Conservation (phyloP, 1,140 invertebrate species). For the Antheraea mylitta region DNA sequence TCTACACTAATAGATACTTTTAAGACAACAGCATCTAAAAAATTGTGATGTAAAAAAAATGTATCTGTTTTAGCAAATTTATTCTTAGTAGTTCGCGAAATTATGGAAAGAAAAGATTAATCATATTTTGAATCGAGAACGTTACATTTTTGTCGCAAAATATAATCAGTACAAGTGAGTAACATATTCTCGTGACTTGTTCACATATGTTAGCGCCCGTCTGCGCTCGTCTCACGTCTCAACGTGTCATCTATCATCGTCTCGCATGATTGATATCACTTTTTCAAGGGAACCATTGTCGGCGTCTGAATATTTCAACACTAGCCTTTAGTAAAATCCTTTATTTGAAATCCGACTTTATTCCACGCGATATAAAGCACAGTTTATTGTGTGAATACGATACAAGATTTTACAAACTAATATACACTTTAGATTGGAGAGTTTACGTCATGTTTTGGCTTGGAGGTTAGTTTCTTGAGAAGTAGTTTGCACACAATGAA, state of each 20-base stretch:
- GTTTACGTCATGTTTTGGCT: conserved; percentile 31
- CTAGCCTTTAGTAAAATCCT: conserved; percentile 22
- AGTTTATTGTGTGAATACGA: conserved; percentile 15
- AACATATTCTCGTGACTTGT: background rate
- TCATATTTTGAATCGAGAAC: too few species aligned
- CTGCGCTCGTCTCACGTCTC: conserved; percentile 23
- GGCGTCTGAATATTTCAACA: conserved; percentile 34
- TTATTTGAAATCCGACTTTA: conserved; percentile 27
- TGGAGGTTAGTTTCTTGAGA: conserved; percentile 25
- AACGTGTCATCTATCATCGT: conserved; percentile 57
- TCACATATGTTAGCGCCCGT: conserved; percentile 11
- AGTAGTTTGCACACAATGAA: conserved; percentile 54
- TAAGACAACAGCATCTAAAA: too few species aligned
- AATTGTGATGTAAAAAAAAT: too few species aligned
- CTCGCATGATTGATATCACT: conserved; percentile 67
- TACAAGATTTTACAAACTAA: conserved; percentile 11
- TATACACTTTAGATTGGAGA: conserved; percentile 17
- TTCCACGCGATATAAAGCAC: background rate
- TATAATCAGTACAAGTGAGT: background rate
- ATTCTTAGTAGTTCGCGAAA: too few species aligned
- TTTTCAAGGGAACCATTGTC: conserved; percentile 48
- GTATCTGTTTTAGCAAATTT: too few species aligned
- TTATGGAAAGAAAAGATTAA: too few species aligned
- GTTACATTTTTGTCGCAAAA: background rate
- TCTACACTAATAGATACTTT: too few species aligned